Evolutionary conservation across 2,888 invertebrate genomes (phyloP).

Genomic region (Pheosia gnoma): DNA sequence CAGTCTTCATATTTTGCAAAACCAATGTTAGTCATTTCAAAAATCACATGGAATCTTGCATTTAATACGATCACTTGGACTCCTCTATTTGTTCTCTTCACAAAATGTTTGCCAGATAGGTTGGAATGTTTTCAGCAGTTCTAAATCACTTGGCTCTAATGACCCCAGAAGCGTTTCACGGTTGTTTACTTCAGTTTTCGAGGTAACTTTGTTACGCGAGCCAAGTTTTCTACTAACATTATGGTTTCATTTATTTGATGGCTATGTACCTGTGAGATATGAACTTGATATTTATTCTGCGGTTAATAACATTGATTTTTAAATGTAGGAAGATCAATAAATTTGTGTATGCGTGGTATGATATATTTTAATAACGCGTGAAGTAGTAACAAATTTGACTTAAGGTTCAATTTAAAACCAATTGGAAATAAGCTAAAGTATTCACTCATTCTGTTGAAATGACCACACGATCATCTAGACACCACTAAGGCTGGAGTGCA

Average conservation of each 20-base stretch:
- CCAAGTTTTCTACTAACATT: constrained; percentile 42
- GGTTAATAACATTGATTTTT: not conserved
- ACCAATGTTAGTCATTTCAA: not conserved
- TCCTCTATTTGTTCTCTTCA: constrained; percentile 11
- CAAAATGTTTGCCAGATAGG: constrained; percentile 28
- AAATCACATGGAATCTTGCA: too few relatives aligned
- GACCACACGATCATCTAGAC: too few relatives aligned
- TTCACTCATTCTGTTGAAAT: too few relatives aligned
- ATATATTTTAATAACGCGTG: too few relatives aligned
- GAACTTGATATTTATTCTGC: constrained; percentile 8
- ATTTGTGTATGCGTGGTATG: too few relatives aligned
- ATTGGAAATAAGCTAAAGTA: too few relatives aligned
- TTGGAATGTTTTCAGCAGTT: constrained; percentile 38
- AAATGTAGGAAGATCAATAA: too few relatives aligned
- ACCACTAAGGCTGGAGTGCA: too few relatives aligned
- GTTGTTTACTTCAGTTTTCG: constrained; percentile 41
- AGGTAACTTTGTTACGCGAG: constrained; percentile 34
- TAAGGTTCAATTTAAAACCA: too few relatives aligned
- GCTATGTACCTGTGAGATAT: constrained; percentile 12
- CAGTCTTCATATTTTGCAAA: too few relatives aligned
- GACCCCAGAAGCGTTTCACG: constrained; percentile 46
- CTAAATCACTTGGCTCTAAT: constrained; percentile 43
- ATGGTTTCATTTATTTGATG: constrained; percentile 36
- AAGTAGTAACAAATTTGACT: too few relatives aligned
- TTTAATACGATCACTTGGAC: too few relatives aligned